phyloP scores from a whole-genome alignment of 2,888 invertebrate genomes.

The Emmelina monodactyla region DNA sequence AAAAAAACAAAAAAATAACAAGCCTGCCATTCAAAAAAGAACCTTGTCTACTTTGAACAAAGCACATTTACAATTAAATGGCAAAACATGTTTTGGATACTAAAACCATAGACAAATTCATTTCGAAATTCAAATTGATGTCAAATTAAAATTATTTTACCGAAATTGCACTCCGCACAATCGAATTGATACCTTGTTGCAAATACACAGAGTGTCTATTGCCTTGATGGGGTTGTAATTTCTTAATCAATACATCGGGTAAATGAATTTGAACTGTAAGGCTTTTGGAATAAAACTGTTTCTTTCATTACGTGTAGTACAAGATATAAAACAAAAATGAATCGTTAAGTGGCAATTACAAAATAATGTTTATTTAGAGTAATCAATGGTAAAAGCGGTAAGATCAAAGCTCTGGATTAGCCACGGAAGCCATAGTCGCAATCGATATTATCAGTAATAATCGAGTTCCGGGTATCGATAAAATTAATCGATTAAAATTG shows the following conservation, averaged over 20 bases:
- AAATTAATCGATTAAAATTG: too few relatives aligned
- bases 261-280: too few relatives aligned
- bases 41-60: background rate
- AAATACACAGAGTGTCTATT: too few relatives aligned
- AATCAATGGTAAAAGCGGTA: background rate
- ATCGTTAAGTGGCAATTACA: slow-evolving; percentile 17
- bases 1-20: slow-evolving; percentile 21
- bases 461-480: slow-evolving; percentile 12
- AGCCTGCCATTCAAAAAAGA: slow-evolving; percentile 2
- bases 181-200: too few relatives aligned
- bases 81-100: background rate
- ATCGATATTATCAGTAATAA: too few relatives aligned
- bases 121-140: slow-evolving; percentile 2
- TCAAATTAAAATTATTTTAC: background rate
- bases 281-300: too few relatives aligned
- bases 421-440: slow-evolving; percentile 16
- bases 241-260: too few relatives aligned
- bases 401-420: slow-evolving; percentile 7
- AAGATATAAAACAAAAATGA: too few relatives aligned
- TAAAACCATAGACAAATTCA: slow-evolving; percentile 7
- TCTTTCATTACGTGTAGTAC: too few relatives aligned
- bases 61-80: background rate
- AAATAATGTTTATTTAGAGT: slow-evolving; percentile 20
- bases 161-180: background rate
- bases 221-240: too few relatives aligned